phyloP scores from a whole-genome alignment of 2,797 vertebrate genomes.

The Onychomys leucogaster region DNA sequence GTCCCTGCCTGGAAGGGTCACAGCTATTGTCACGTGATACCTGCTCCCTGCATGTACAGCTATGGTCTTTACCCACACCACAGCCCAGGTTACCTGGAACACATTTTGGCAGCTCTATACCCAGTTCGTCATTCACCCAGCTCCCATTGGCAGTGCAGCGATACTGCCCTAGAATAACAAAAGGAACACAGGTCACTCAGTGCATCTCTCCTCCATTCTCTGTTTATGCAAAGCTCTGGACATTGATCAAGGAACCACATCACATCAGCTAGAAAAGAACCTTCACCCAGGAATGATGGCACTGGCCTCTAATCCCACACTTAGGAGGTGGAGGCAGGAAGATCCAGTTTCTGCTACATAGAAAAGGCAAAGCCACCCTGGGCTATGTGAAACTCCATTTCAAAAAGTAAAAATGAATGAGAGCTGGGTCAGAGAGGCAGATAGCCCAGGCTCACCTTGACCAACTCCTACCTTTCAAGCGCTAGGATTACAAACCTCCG shows the following conservation, averaged over 20 bases:
- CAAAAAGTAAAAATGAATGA: not conserved
- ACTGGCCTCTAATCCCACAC: not conserved
- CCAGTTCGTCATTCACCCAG: slow-evolving; percentile 85
- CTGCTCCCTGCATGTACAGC: not conserved
- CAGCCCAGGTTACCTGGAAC: slow-evolving; percentile 85
- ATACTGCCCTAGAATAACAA: slow-evolving; percentile 83
- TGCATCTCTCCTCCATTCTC: not conserved
- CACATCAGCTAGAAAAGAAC: not conserved
- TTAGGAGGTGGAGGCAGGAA: not conserved
- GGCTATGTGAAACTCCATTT: not conserved
- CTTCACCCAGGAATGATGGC: not conserved
- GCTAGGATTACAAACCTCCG: not conserved
- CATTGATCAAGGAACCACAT: not conserved
- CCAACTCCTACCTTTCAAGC: not conserved
- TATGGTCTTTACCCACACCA: not conserved
- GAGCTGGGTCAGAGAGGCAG: rapidly evolving
- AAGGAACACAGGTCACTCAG: not conserved
- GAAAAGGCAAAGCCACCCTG: not conserved
- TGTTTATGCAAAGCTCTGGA: not conserved
- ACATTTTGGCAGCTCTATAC: slow-evolving; percentile 85
- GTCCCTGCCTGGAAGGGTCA: not conserved
- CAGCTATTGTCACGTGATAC: not conserved
- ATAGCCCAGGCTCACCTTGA: not conserved
- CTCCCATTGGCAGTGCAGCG: slow-evolving; percentile 84
- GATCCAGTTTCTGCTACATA: not conserved